Percentiles rank a stretch among this genome's conserved stretches.
Evolutionary conservation across 2,888 invertebrate species (phyloP).

Genomic region (Hecatera dysodea): DNA sequence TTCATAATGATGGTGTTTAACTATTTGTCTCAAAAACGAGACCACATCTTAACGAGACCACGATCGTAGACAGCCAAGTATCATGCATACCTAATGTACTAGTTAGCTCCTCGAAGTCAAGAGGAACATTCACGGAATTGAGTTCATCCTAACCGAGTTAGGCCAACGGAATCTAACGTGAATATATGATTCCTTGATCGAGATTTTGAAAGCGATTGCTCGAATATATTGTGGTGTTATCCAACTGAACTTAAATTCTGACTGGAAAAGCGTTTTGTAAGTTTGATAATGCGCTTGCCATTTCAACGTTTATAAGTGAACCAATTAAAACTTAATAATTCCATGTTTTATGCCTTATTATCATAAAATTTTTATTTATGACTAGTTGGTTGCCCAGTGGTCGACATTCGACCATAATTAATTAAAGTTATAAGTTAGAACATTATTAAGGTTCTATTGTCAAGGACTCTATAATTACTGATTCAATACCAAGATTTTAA

Average conservation of each 20-base stretch:
- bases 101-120: constrained; percentile 50
- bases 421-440: no score
- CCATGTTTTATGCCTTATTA: not conserved
- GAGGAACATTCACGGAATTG: constrained; percentile 44
- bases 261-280: not conserved
- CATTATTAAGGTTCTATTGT: no score
- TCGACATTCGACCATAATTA: no score
- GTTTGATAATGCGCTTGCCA: no score
- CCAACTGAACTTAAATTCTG: not conserved
- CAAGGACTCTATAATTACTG: no score
- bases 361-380: not conserved
- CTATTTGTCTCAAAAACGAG: not conserved
- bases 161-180: constrained; percentile 46
- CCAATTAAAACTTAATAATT: no score
- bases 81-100: constrained; percentile 38
- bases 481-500: no score
- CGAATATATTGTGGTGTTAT: constrained; percentile 25
- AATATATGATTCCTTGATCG: constrained; percentile 51
- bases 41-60: not conserved
- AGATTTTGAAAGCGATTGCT: constrained; percentile 32
- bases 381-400: no score
- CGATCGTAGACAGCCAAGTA: constrained; percentile 4
- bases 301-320: not conserved
- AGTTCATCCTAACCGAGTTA: constrained; percentile 44
- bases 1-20: not conserved